Conservation (phyloP, 2,888 invertebrate genomes). For the Enchytraeus crypticus region DNA sequence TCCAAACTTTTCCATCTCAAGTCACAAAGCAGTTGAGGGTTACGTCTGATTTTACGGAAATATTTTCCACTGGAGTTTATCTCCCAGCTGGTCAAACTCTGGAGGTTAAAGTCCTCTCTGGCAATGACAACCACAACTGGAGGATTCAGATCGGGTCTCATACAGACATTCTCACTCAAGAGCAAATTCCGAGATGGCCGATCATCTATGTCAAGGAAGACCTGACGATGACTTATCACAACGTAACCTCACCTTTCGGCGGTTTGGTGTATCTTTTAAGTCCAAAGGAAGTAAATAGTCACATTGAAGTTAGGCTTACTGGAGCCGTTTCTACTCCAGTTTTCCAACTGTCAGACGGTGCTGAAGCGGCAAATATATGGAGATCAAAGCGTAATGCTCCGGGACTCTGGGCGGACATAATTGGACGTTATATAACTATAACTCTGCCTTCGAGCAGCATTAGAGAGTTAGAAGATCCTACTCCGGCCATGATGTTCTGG, state of each 20-base stretch:
- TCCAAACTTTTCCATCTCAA: slow-evolving; percentile 9
- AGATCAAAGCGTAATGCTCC: slow-evolving; percentile 8
- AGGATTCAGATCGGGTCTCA: slow-evolving; percentile 26
- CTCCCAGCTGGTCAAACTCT: slow-evolving; percentile 9
- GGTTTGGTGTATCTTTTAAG: slow-evolving; percentile 18
- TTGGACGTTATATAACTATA: slow-evolving; percentile 23
- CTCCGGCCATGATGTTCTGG: slow-evolving; percentile 19
- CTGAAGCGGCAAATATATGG: slow-evolving; percentile 11
- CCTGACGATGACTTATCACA: not conserved
- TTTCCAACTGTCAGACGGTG: slow-evolving; percentile 5
- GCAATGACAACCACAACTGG: slow-evolving; percentile 16
- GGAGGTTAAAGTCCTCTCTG: not conserved
- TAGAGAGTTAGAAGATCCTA: slow-evolving; percentile 19
- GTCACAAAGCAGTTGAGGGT: slow-evolving; percentile 11
- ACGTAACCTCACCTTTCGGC: slow-evolving; percentile 11
- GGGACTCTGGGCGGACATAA: slow-evolving; percentile 29
- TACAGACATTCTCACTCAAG: slow-evolving; percentile 19
- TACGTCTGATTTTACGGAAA: slow-evolving; percentile 7
- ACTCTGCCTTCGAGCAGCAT: slow-evolving; percentile 25
- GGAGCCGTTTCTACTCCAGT: slow-evolving; percentile 15
- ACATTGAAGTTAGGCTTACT: slow-evolving; percentile 3
- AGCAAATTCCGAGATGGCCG: slow-evolving; percentile 18
- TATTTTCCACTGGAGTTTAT: slow-evolving; percentile 24
- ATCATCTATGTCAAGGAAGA: not conserved
- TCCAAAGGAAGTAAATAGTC: not conserved